Evolutionary conservation across 2,797 vertebrate species (phyloP).

Genomic region (Taeniopygia guttata): DNA sequence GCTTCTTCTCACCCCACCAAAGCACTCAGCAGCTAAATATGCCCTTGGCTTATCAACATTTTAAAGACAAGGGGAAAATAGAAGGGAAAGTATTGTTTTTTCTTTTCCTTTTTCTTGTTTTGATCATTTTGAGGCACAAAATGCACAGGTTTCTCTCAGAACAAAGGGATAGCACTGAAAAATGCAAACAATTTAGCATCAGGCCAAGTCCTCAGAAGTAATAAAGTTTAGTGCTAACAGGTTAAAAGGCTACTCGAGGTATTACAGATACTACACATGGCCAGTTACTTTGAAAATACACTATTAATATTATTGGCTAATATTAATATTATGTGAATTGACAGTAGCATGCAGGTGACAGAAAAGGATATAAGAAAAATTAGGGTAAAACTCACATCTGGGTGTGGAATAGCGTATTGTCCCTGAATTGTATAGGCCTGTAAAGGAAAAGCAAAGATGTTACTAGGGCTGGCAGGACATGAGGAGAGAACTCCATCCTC

Average conservation of each 20-base stretch:
- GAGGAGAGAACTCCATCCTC: background rate
- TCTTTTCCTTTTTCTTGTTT: background rate
- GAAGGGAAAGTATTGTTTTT: background rate
- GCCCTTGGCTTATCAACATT: background rate
- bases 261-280: constrained; percentile 60
- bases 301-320: constrained; percentile 86
- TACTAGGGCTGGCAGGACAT: background rate
- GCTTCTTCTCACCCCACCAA: background rate
- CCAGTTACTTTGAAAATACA: constrained; percentile 67
- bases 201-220: constrained; percentile 87
- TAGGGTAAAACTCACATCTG: constrained; percentile 91
- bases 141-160: constrained; percentile 18
- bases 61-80: background rate
- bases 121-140: constrained; percentile 60
- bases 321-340: constrained; percentile 85
- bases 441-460: constrained; percentile 50
- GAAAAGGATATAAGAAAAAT: constrained; percentile 57
- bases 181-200: constrained; percentile 68
- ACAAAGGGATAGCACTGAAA: constrained; percentile 63
- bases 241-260: constrained; percentile 77
- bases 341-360: constrained; percentile 79
- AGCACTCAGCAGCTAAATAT: background rate
- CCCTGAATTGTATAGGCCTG: constrained; percentile 99
- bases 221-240: constrained; percentile 69
- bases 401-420: constrained; percentile 99